Evolutionary conservation across 2,888 invertebrate species (phyloP).

Genomic region (Tridacna crocea): DNA sequence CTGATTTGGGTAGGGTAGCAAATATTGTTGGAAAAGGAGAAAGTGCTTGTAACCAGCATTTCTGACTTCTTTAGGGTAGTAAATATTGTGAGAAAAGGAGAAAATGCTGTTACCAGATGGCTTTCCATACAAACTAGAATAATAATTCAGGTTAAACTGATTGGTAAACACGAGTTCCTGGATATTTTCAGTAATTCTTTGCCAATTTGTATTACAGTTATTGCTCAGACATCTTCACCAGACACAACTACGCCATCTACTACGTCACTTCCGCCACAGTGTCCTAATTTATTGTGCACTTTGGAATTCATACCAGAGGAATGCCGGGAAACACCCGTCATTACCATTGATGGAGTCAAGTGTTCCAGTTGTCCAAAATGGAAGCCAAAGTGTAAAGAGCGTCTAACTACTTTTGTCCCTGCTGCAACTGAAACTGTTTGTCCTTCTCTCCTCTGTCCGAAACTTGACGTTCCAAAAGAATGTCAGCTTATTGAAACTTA

Average conservation of each 20-base stretch:
- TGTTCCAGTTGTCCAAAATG: constrained; percentile 48
- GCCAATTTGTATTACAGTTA: constrained; percentile 24
- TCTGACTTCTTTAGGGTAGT: not conserved
- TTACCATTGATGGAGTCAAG: constrained; percentile 16
- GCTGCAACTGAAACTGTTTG: not conserved
- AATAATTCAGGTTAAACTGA: too few relatives aligned
- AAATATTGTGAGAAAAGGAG: not conserved
- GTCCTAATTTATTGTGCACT: constrained; percentile 37
- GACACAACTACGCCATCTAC: not conserved
- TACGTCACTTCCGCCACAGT: constrained; percentile 1
- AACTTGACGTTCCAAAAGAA: constrained; percentile 26
- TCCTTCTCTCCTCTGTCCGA: not conserved
- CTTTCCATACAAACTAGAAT: too few relatives aligned
- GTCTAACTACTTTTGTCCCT: not conserved
- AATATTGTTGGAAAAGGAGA: not conserved
- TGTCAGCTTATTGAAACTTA: constrained; percentile 34
- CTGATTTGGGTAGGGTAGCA: not conserved
- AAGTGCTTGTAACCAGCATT: not conserved
- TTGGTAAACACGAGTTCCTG: too few relatives aligned
- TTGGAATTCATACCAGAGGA: constrained; percentile 43
- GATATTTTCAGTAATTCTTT: not conserved
- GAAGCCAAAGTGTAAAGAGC: constrained; percentile 36
- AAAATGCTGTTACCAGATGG: too few relatives aligned
- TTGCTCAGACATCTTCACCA: constrained; percentile 22
- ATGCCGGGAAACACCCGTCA: constrained; percentile 8